A percentile compares a stretch with the other conserved stretches of the same genome.
Evolutionary conservation across 1,140 invertebrate genomes (phyloP).

Genomic region (Hesperophylax magnus): DNA sequence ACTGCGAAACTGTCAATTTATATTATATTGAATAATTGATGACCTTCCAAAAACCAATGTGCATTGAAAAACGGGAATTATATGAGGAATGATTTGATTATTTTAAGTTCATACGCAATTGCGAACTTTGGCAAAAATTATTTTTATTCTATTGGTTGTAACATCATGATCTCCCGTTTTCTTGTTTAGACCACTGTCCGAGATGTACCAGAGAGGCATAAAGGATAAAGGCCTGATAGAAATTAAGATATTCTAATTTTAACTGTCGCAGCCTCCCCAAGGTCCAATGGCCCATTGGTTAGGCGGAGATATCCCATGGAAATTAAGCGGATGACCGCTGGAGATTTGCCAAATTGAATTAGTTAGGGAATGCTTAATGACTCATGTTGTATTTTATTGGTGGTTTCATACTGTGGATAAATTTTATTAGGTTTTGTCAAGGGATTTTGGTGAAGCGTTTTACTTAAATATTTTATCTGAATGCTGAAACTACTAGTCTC

Average conservation of each 20-base stretch:
- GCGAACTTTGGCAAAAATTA: too few species aligned
- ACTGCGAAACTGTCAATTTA: too few species aligned
- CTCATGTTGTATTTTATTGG: conserved; percentile 16
- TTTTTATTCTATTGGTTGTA: background rate
- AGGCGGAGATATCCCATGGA: conserved; percentile 10
- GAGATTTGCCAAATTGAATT: conserved; percentile 40
- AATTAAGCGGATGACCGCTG: conserved; percentile 7
- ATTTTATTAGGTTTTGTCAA: too few species aligned
- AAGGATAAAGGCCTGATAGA: conserved; percentile 43
- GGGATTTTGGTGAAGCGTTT: too few species aligned
- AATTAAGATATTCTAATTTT: conserved; percentile 59
- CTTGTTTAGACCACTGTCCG: background rate
- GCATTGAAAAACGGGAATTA: too few species aligned
- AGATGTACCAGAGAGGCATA: background rate
- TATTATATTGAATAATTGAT: too few species aligned
- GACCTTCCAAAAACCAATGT: too few species aligned
- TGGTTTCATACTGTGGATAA: too few species aligned
- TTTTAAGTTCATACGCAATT: too few species aligned
- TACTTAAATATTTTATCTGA: too few species aligned
- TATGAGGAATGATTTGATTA: too few species aligned
- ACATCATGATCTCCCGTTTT: background rate
- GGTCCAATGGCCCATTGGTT: background rate
- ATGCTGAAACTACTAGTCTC: too few species aligned
- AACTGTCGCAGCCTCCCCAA: conserved; percentile 44
- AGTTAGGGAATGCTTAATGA: conserved; percentile 26